phyloP scores from a whole-genome alignment of 2,888 invertebrate genomes.

The Trichacis sp. region DNA sequence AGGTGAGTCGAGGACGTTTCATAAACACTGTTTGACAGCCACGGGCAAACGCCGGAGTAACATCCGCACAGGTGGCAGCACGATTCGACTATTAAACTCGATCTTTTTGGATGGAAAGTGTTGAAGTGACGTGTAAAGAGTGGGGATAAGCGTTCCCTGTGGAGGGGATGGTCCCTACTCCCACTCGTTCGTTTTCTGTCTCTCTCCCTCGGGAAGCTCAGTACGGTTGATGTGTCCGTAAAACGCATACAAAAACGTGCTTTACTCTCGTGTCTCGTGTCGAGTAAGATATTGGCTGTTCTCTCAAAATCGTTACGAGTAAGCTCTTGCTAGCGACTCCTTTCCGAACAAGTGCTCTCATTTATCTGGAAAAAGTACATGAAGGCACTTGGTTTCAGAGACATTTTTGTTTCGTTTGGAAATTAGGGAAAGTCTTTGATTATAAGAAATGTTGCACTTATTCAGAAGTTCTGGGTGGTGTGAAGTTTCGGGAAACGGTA shows the following conservation, averaged over 20 bases:
- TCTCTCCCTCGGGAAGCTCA: constrained; percentile 23
- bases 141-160: constrained; percentile 34
- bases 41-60: constrained; percentile 45
- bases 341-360: neutral
- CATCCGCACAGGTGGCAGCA: constrained; percentile 66
- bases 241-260: constrained; percentile 27
- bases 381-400: too few relatives aligned
- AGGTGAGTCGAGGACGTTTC: constrained; percentile 31
- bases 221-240: constrained; percentile 26
- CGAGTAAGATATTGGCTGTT: constrained; percentile 16
- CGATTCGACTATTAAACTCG: constrained; percentile 54
- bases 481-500: too few relatives aligned
- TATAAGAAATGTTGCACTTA: too few relatives aligned
- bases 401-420: too few relatives aligned
- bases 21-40: constrained; percentile 39
- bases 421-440: too few relatives aligned
- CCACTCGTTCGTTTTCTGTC: constrained; percentile 18
- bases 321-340: neutral
- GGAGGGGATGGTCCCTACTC: constrained; percentile 36
- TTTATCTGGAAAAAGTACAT: neutral
- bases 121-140: constrained; percentile 48
- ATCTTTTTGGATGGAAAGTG: constrained; percentile 50
- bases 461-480: too few relatives aligned
- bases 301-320: neutral
- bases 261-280: constrained; percentile 10